These are phyloP conservation scores for Campoplex nolae DNA, from an alignment of 2,888 invertebrate species.

Conservation along the genomic window DNA sequence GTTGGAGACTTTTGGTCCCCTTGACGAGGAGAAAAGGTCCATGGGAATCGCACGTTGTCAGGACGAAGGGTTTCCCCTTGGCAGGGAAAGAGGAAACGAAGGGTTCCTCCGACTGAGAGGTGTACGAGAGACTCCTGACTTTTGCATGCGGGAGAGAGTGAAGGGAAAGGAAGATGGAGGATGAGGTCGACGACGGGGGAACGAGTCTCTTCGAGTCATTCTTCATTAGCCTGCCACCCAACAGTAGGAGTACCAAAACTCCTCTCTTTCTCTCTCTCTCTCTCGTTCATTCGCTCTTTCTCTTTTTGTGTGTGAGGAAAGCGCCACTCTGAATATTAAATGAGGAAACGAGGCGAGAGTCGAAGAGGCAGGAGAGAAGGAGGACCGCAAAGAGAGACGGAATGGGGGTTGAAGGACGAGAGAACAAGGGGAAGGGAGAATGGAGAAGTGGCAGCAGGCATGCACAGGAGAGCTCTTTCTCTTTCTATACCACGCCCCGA, in stretches of 20 bases:
- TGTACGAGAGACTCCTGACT: conserved; percentile 58
- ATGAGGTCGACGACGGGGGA: conserved; percentile 34
- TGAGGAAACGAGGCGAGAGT: conserved; percentile 64
- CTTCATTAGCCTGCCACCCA: conserved; percentile 70
- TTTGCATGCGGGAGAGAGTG: conserved; percentile 19
- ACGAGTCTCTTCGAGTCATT: conserved; percentile 69
- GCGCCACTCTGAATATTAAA: conserved; percentile 69
- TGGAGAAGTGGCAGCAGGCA: conserved; percentile 24
- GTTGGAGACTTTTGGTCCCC: conserved; percentile 1
- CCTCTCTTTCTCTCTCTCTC: conserved; percentile 29
- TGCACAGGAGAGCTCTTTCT: conserved; percentile 18
- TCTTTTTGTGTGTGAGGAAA: conserved; percentile 32
- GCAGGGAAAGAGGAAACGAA: conserved; percentile 16
- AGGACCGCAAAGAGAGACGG: conserved; percentile 6
- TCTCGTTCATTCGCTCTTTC: neutral
- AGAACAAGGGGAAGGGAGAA: conserved; percentile 14
- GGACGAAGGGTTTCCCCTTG: conserved; percentile 26
- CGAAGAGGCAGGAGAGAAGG: conserved; percentile 28
- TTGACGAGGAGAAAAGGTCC: conserved; percentile 50
- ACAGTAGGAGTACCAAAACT: conserved; percentile 48
- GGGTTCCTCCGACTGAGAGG: conserved; percentile 24
- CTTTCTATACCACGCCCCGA: conserved; percentile 68
- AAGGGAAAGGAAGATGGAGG: neutral
- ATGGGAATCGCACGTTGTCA: conserved; percentile 63
- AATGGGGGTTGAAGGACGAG: conserved; percentile 44